Base-by-base conservation (phyloP, 2,113 vertebrate species). In the Phyllopteryx taeniolatus region DNA sequence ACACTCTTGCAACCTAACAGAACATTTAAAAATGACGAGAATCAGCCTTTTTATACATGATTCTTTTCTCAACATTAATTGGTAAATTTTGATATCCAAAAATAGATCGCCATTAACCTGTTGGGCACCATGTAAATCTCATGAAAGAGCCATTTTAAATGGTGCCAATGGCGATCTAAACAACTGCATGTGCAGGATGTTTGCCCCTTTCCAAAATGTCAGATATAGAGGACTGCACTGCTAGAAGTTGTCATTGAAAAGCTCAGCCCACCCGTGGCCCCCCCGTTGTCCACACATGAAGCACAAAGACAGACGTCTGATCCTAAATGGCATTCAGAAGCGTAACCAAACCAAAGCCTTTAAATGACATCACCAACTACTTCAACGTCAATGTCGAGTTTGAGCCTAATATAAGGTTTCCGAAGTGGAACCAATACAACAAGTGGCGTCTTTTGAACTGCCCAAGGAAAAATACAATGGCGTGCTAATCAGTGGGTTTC, bases 311-410 rank as follows among this genome's bases (percentile, higher is more conserved):
- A 81, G 84, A 86, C 87, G 89, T 86, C 85, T 89, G 89, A 81
- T 68, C 65, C 47, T 47, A 72, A 87, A 81, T 83, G 85, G 82
- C 81, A 79, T 87, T 84, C 79, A 79, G 67, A 77, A 79, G 78
- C 33, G 17, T 73, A 83, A 84, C 78, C 77, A 73, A 53, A 83
- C 78, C 64, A 73, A 83, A 83, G 70, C 74, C 79, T 81, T 77
- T 80, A 57, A 85, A 76, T 90, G 85, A 90, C 86, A 91, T 89
- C 87, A 90, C 76, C 71, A 77, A 81, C 78, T 85, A 79, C 79
- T 84, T 85, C 78, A 69, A 5, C 35, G 78, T 80, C 74, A 67
- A 77, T 70, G 71, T 75, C 53, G 63, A 49, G 78, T 80, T 70
- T 46, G 61, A 56, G 70, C 75, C 74, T 64, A 70, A 85, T 87